Base-by-base conservation (phyloP, 2,113 vertebrate genomes). In the Bos javanicus region DNA sequence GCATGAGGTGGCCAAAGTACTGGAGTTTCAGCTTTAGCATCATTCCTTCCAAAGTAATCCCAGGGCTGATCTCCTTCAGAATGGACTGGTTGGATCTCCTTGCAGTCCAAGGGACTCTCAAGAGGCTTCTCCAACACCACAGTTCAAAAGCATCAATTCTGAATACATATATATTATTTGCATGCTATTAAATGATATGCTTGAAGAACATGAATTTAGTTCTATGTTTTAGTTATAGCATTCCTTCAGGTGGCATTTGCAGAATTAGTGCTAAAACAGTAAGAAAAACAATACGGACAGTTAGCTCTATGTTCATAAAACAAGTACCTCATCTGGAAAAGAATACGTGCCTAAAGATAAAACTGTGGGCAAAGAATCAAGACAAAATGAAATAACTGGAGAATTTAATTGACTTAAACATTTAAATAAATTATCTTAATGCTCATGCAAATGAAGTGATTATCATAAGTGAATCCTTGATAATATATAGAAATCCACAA, bases 381-480 rank as follows among this genome's bases (percentile, higher is more conserved):
- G 39, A 90, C 1, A 95, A 78, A 67, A 71, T 28, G 48, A 36
- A 52, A 33, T 67, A 62, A 96, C 81, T 11, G 60, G 1, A 89
- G 21, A 96, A 21, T 90, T 86, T 91, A 17, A 97, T 90, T 74
- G 1, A 97, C 76, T 59, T 43, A 26, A 96, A 21, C 1, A 94
- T 97, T 96, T 95, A 96, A 96, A 97, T 98, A 30, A 96, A 92
- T 86, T 95, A 62, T 2, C 3, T 96, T 97, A 90, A n/a, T 78
- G 21, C 14, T 50, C 54, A 54, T 90, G 33, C 0, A 26, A 95
- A 92, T 91, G 43, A 1, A 43, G 25, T 94, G 7, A 96, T 93
- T 46, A 94, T 78, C 67, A 97, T 48, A 97, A 91, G 94, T 93
- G 1, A 96, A 93, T 71, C 1, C 36, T 89, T 97, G 21, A 9